A percentile compares a stretch with the other conserved stretches of the same genome.
These are phyloP conservation scores for Sphyrna mokarran DNA, from an alignment of 2,113 vertebrate species.

Conservation along the genomic window DNA sequence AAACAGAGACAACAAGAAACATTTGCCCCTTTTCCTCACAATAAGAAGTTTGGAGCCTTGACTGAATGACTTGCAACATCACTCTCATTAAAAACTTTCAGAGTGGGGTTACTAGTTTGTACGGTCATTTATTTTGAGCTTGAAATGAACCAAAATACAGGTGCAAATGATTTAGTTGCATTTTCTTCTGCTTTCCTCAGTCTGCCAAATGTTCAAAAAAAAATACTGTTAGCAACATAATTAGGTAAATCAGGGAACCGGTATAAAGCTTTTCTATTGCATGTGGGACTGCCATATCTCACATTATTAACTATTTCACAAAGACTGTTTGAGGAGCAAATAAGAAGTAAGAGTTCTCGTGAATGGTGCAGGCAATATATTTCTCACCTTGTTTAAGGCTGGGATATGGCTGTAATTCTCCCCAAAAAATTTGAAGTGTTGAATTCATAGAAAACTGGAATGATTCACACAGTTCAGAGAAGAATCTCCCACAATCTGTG, in stretches of 20 bases:
- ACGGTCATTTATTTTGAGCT: background rate
- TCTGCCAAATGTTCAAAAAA: background rate
- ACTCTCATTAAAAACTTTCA: background rate
- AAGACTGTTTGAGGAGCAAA: background rate
- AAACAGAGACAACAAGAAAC: background rate
- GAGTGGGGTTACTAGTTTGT: background rate
- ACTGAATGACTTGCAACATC: background rate
- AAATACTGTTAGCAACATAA: background rate
- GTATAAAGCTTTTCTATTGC: background rate
- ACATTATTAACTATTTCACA: background rate
- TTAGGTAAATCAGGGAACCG: background rate
- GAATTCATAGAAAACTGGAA: too few species aligned
- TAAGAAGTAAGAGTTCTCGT: background rate
- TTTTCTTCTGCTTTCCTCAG: background rate
- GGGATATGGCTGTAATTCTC: background rate
- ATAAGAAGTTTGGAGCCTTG: background rate
- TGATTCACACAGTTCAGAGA: too few species aligned
- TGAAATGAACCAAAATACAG: background rate
- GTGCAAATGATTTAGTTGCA: background rate
- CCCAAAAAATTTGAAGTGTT: too few species aligned
- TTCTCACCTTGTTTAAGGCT: background rate
- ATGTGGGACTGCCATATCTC: background rate
- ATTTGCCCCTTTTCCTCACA: background rate
- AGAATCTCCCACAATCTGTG: too few species aligned
- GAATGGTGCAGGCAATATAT: background rate